Evolutionary conservation across 2,888 invertebrate genomes (phyloP).

Genomic region (Zaprionus lineosus): DNA sequence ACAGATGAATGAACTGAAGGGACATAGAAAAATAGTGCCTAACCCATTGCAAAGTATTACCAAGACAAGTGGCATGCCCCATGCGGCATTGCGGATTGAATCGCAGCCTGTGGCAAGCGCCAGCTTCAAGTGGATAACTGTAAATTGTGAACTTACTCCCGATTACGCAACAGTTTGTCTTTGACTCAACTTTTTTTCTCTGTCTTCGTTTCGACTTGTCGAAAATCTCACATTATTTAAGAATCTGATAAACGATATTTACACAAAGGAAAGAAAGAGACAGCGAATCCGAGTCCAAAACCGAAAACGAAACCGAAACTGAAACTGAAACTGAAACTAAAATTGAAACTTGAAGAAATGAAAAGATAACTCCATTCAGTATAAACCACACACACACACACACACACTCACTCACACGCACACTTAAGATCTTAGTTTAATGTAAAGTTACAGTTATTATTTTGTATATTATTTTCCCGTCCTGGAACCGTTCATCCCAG

Average conservation of each 20-base stretch:
- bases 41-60: conserved; percentile 67
- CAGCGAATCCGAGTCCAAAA: too few species aligned
- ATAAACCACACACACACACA: conserved; percentile 29
- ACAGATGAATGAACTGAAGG: conserved; percentile 11
- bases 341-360: too few species aligned
- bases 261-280: conserved; percentile 12
- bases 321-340: too few species aligned
- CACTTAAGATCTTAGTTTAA: conserved; percentile 43
- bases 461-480: conserved; percentile 18
- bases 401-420: too few species aligned
- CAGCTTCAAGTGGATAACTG: too few species aligned
- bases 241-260: conserved; percentile 42
- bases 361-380: conserved; percentile 40
- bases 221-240: conserved; percentile 34
- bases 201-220: conserved; percentile 15
- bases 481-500: conserved; percentile 9
- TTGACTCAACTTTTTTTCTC: conserved; percentile 9
- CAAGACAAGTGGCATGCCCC: conserved; percentile 30
- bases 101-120: too few species aligned
- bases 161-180: too few species aligned
- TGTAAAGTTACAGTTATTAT: conserved; percentile 8
- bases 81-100: too few species aligned
- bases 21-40: conserved; percentile 62
- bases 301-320: too few species aligned
- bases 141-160: too few species aligned